Percentiles rank a stretch among this genome's conserved stretches.
Conservation (phyloP, 1,140 invertebrate species). For the Ips nitidus region DNA sequence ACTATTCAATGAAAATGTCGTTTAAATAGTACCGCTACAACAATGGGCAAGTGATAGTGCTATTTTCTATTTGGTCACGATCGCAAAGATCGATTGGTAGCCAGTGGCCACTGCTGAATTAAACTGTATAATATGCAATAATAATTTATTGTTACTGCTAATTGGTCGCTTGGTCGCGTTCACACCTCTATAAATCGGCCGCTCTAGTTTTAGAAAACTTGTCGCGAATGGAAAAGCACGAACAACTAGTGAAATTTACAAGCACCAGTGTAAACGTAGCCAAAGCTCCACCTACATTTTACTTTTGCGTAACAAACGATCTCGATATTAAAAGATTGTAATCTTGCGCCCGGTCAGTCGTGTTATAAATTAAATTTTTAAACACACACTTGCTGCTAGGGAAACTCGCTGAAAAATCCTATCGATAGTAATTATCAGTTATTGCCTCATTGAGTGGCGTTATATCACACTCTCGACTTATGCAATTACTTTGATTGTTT, state of each 20-base stretch:
- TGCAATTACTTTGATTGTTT: background rate
- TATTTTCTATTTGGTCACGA: slow-evolving; percentile 32
- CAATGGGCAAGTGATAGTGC: slow-evolving; percentile 28
- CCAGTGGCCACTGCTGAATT: slow-evolving; percentile 29
- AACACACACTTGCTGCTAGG: slow-evolving; percentile 18
- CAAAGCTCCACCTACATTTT: slow-evolving; percentile 27
- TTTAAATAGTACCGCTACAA: slow-evolving; percentile 23
- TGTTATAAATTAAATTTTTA: slow-evolving; percentile 34
- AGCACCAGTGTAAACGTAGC: slow-evolving; percentile 9
- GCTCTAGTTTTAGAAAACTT: background rate
- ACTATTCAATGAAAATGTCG: slow-evolving; percentile 24
- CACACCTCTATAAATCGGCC: background rate
- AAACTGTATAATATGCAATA: slow-evolving; percentile 12
- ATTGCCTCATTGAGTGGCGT: background rate
- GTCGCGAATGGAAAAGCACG: background rate
- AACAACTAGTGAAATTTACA: background rate
- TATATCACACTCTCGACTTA: background rate
- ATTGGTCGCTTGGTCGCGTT: background rate
- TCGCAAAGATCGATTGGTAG: slow-evolving; percentile 20
- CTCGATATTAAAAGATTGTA: slow-evolving; percentile 29
- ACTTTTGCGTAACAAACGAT: slow-evolving; percentile 17
- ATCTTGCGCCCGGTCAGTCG: slow-evolving; percentile 23
- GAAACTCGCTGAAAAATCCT: background rate
- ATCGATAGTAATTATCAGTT: no score
- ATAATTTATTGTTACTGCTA: slow-evolving; percentile 10